phyloP scores from a whole-genome alignment of 2,113 vertebrate species.

The Eulacestoma nigropectus region DNA sequence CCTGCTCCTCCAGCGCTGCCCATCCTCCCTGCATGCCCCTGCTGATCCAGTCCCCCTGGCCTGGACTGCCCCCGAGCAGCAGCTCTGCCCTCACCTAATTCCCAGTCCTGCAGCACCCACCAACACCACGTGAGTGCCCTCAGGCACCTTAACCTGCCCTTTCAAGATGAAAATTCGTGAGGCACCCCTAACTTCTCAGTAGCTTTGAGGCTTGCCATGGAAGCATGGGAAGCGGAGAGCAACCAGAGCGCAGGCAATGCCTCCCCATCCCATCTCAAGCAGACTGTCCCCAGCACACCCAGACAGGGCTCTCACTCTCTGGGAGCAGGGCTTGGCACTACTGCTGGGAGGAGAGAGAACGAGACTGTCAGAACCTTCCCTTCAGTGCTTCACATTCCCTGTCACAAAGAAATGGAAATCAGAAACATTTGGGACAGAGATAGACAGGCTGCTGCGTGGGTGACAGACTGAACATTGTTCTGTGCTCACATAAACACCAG shows the following conservation, averaged over 20 bases:
- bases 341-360: background rate
- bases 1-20: background rate
- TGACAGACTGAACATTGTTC: background rate
- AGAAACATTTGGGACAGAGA: background rate
- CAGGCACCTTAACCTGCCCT: background rate
- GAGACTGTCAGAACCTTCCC: background rate
- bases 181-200: background rate
- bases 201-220: background rate
- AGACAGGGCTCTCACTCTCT: background rate
- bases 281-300: background rate
- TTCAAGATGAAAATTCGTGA: background rate
- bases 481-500: background rate
- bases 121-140: rapidly evolving
- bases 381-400: background rate
- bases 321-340: background rate
- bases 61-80: rapidly evolving
- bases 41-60: background rate
- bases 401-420: background rate
- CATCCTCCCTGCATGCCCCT: background rate
- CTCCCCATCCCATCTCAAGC: background rate
- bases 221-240: rapidly evolving
- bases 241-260: background rate
- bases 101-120: background rate
- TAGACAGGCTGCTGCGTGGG: background rate
- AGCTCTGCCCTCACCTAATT: background rate